Base-by-base conservation (phyloP, 2,113 vertebrate species). In the Nothobranchius kuhntae region DNA sequence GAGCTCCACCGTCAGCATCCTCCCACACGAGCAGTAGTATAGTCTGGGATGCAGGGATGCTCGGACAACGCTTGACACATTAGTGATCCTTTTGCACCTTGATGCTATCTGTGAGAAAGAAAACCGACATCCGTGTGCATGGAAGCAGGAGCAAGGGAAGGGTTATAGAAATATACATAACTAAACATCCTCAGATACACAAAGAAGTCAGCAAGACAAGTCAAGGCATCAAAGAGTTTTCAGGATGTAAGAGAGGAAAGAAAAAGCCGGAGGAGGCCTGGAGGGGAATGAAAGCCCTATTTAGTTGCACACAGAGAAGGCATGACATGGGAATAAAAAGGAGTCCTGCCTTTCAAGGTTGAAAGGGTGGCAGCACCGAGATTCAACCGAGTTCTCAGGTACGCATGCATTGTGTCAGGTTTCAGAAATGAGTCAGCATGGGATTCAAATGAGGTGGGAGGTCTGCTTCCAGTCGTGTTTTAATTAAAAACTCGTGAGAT, bases 191-290 rank as follows among this genome's bases (percentile, higher is more conserved):
- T 83, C 65, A 81, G 70, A 79, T 87, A 82, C 50, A 71, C 64
- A 77, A 67, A 84, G 65, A 80, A 82, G 78, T 73, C 64, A 79
- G 67, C 61, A 68, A 66, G 35, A 61, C 73, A 56, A 68, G 75
- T 59, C 30, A 21, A 54, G 2, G 7, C 78, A 86, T 91, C 75
- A 89, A 92, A 90, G 62, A 0, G 65, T 53, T 76, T 84, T 45
- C 82, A 82, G 87, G 83, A 86, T 90, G 87, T 86, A 71, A 63
- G 67, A 65, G 58, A 71, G 75, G 85, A 69, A 84, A 64, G 74
- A 59, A 17, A 38, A 53, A 26, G 65, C 26, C 53, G 52, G 59
- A 45, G 53, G 51, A 76, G 47, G 45, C 35, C 53, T 52, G 26
- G 60, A 77, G 59, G 61, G 61, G 11, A 30, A 65, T 73, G 59